phyloP scores from a whole-genome alignment of 2,113 vertebrate species.

The Hylia prasina region DNA sequence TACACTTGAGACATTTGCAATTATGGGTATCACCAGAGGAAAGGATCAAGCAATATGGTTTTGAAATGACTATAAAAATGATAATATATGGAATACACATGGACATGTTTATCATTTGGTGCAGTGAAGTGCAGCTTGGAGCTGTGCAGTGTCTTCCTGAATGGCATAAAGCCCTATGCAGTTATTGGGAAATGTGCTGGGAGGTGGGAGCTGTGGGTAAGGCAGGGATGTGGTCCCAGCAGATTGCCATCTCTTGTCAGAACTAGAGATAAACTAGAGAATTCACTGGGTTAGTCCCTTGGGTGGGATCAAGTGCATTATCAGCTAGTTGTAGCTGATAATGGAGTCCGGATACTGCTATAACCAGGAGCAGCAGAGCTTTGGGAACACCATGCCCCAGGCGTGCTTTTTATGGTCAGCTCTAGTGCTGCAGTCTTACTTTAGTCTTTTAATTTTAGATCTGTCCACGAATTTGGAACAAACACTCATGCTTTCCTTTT shows the following conservation, averaged over 20 bases:
- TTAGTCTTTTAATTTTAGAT: neutral
- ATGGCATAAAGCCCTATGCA: rapidly evolving
- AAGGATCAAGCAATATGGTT: neutral
- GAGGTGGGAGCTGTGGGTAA: neutral
- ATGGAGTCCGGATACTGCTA: rapidly evolving
- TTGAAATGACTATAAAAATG: neutral
- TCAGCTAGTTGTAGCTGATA: neutral
- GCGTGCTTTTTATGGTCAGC: neutral
- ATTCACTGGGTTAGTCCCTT: neutral
- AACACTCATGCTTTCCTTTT: neutral
- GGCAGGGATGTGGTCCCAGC: neutral
- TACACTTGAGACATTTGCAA: neutral
- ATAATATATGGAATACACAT: neutral
- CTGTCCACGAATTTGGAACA: neutral
- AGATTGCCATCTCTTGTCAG: neutral
- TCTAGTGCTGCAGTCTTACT: neutral
- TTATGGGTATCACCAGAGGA: neutral
- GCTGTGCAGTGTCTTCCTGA: neutral
- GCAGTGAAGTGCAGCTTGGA: neutral
- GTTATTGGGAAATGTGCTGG: neutral
- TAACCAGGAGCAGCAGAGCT: neutral
- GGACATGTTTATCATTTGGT: neutral
- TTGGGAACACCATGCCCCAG: neutral
- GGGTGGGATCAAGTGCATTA: neutral
- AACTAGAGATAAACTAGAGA: neutral